Conservation (phyloP, 2,113 vertebrate genomes). For the Amblyornis subalaris region DNA sequence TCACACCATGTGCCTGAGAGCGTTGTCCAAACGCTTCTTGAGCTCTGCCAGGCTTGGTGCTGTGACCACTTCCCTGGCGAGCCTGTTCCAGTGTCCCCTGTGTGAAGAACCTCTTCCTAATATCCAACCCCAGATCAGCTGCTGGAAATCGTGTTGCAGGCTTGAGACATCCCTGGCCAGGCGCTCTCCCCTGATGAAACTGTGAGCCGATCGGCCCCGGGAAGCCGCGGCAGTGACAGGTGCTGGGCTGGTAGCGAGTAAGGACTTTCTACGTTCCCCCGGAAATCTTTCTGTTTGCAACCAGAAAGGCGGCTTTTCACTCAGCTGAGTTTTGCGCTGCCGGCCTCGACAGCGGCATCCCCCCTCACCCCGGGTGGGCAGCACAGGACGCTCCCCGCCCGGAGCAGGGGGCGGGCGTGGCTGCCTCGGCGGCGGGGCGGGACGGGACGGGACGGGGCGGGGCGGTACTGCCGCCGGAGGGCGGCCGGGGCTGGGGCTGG, state of each 20-base stretch:
- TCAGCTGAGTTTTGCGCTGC: no score
- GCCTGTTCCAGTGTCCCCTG: background rate
- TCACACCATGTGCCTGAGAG: background rate
- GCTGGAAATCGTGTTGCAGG: fast-evolving
- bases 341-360: background rate
- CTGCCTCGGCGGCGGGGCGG: background rate
- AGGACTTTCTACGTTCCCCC: background rate
- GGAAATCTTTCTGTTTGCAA: background rate
- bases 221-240: no score
- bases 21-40: background rate
- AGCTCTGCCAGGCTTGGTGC: background rate
- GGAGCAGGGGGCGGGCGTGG: background rate
- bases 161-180: background rate
- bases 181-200: background rate
- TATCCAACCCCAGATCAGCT: background rate
- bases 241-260: fast-evolving
- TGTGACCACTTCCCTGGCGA: background rate
- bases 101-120: background rate
- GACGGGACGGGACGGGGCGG: background rate
- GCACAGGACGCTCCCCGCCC: background rate
- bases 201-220: no score
- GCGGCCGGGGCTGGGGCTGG: no score
- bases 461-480: no score
- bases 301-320: background rate
- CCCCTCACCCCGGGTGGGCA: background rate